Base-by-base conservation (phyloP, 2,797 vertebrate species). In the Varecia variegata region DNA sequence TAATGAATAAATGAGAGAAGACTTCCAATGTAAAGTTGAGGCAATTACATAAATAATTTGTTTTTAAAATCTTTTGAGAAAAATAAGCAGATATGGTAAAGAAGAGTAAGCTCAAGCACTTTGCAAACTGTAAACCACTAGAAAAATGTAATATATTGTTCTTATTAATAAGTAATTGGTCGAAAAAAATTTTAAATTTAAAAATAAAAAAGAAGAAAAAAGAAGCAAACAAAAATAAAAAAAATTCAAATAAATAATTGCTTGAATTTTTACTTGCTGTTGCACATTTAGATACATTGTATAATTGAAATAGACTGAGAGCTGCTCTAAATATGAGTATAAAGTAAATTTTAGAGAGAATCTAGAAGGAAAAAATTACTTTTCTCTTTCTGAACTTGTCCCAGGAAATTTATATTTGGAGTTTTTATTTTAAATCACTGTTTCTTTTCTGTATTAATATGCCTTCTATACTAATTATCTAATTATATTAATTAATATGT, bases 21-120 rank as follows among this genome's bases (percentile, higher is more conserved):
- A 77, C 17, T 67, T 21, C 5, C 15, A 10, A 74, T 56, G 27
- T 74, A 56, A 74, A 68, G 6, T n/a, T 50, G 27, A 83, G 20
- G 50, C 50, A 82, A 85, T 47, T 52, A 60, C 25, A 92, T 12
- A 56, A n/a, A 83, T 27, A 40, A 65, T 7, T 80, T 92, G 58
- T 58, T 90, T 65, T 52, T 32, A 30, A 83, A 82, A 20, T 0
- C 17, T n/a, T 80, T 74, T n/a, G 65, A 85, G 71, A 71, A 92
- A 92, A 95, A 79, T 68, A 94, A 95, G 35, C 58, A 87, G 83
- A 62, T 25, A 74, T n/a, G 27, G 1, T 56, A 47, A 84, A 85
- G 17, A 90, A 94, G 45, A 93, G 18, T 77, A 25, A 56, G 18
- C 58, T 65, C 71, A 45, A 54, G 18, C 8, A 38, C 30, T 54